Percentiles rank a stretch among this genome's conserved stretches.
These are phyloP conservation scores for Adelognathus sp. DNA, from an alignment of 2,888 invertebrate genomes.

Conservation along the genomic window DNA sequence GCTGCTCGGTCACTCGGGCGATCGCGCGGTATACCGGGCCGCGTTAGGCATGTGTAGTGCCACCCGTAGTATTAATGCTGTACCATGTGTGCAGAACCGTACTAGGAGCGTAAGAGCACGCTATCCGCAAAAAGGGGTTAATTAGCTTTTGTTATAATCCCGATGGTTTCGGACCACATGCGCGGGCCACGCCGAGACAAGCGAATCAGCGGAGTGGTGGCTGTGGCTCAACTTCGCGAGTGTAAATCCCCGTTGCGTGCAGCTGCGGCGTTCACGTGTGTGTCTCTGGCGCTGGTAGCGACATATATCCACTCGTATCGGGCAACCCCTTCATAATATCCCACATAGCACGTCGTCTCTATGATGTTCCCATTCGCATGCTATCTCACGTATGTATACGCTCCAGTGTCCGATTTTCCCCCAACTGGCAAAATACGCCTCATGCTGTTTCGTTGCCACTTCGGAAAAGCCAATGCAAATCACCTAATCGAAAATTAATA, in stretches of 20 bases:
- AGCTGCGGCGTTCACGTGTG: slow-evolving; percentile 17
- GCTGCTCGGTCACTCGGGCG: slow-evolving; percentile 42
- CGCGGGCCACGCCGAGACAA: slow-evolving; percentile 28
- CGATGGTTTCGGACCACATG: slow-evolving; percentile 61
- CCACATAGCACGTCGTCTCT: background rate
- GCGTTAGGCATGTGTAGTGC: slow-evolving; percentile 31
- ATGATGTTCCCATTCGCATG: background rate
- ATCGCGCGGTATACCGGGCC: background rate
- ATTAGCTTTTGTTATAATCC: slow-evolving; percentile 69
- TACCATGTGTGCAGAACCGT: slow-evolving; percentile 23
- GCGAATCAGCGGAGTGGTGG: slow-evolving; percentile 12
- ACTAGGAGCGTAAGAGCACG: slow-evolving; percentile 34
- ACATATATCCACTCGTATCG: background rate
- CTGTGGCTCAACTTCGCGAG: slow-evolving; percentile 25
- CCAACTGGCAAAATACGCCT: background rate
- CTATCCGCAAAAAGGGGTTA: slow-evolving; percentile 60
- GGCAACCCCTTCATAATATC: background rate
- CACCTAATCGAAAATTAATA: background rate
- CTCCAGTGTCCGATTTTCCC: background rate
- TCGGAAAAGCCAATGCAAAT: background rate
- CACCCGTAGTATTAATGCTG: background rate
- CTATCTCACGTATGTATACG: background rate
- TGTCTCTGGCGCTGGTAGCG: slow-evolving; percentile 7
- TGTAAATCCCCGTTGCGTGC: slow-evolving; percentile 45
- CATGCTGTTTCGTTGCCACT: background rate